Percentiles rank a stretch among this genome's conserved stretches.
Evolutionary conservation across 2,113 vertebrate species (phyloP).

Genomic region (Ascaphus truei): DNA sequence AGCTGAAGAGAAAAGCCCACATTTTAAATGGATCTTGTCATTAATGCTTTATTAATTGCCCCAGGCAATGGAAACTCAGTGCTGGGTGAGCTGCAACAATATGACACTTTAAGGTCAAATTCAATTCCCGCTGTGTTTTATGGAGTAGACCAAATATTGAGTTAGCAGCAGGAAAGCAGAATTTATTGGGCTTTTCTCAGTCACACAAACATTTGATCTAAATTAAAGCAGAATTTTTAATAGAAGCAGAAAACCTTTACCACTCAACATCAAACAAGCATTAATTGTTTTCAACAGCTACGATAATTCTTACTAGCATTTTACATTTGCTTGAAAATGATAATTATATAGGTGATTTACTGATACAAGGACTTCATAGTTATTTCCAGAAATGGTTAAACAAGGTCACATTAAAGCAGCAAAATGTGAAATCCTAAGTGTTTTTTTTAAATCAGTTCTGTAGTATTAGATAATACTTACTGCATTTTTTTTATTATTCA

Average conservation of each 20-base stretch:
- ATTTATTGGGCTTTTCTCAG: conserved; percentile 62
- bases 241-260: conserved; percentile 52
- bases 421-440: too few relatives aligned
- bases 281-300: conserved; percentile 40
- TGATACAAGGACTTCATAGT: not conserved
- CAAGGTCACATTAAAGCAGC: too few relatives aligned
- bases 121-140: conserved; percentile 79
- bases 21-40: conserved; percentile 97
- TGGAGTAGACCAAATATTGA: conserved; percentile 80
- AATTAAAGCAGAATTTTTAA: conserved; percentile 55
- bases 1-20: conserved; percentile 81
- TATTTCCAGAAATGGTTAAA: too few relatives aligned
- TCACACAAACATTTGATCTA: conserved; percentile 64
- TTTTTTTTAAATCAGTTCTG: too few relatives aligned
- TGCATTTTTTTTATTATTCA: too few relatives aligned
- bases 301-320: conserved; percentile 25
- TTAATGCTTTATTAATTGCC: conserved; percentile 99
- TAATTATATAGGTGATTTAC: conserved; percentile 19
- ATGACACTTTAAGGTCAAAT: conserved; percentile 98
- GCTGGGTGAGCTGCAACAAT: conserved; percentile 82
- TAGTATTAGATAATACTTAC: too few relatives aligned
- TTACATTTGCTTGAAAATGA: conserved; percentile 28
- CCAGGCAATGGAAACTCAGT: conserved; percentile 74
- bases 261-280: conserved; percentile 47
- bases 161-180: conserved; percentile 79